Conservation (phyloP, 2,113 vertebrate species). For the Ophiodon elongatus region DNA sequence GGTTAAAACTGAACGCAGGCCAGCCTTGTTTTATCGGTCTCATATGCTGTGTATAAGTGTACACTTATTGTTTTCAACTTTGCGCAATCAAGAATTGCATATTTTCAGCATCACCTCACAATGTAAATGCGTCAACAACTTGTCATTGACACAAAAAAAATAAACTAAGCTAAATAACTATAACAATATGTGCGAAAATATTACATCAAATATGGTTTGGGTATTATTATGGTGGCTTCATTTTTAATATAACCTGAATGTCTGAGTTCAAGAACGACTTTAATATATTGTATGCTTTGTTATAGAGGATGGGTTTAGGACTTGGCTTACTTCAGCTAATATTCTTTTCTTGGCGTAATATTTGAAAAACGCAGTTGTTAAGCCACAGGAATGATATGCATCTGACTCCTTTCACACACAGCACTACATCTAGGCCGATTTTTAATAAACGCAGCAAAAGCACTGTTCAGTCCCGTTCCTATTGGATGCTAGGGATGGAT, state of each 20-base stretch:
- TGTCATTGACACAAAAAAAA: too few species aligned
- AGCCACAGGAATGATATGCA: neutral
- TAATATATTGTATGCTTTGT: too few species aligned
- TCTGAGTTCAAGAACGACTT: too few species aligned
- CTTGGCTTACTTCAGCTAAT: neutral
- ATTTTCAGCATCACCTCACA: neutral
- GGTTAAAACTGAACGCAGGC: neutral
- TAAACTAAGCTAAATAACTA: neutral
- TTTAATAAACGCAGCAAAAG: neutral
- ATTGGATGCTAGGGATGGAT: conserved; percentile 71
- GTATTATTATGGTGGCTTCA: neutral
- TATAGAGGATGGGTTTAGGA: too few species aligned
- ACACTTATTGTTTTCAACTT: neutral
- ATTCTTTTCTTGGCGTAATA: neutral
- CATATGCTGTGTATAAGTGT: neutral
- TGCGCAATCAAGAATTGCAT: neutral
- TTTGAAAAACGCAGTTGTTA: neutral
- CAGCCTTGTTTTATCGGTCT: neutral
- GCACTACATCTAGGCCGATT: neutral
- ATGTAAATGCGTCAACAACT: neutral
- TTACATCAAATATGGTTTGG: neutral
- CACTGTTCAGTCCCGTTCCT: neutral
- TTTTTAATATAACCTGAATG: too few species aligned
- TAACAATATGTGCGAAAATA: neutral
- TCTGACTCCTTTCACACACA: neutral